Evolutionary conservation across 92 coral and sea anemone species (phyloP).

Genomic region (Micromussa lordhowensis): DNA sequence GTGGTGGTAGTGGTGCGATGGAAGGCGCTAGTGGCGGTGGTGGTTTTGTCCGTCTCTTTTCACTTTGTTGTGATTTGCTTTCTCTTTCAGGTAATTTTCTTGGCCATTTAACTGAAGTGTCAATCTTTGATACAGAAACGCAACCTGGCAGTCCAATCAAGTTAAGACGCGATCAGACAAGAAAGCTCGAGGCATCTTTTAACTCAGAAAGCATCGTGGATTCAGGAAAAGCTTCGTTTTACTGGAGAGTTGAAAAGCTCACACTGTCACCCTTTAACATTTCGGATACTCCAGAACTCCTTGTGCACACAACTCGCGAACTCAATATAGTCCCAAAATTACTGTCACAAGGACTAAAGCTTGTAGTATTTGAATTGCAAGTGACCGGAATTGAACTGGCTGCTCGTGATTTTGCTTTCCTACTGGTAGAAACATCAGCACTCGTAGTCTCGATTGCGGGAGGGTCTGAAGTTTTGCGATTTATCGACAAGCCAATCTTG

Average conservation of each 20-base stretch:
- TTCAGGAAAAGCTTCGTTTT: neutral
- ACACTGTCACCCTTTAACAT: slow-evolving; percentile 3
- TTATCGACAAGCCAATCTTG: neutral
- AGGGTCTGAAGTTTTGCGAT: slow-evolving; percentile 1
- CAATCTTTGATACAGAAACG: neutral
- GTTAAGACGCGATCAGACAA: slow-evolving; percentile 16
- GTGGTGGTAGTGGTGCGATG: too few species aligned
- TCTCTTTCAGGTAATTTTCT: neutral
- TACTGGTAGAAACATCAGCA: neutral
- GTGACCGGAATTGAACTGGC: neutral
- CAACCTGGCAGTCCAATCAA: slow-evolving; percentile 10
- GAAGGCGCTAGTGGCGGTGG: too few species aligned
- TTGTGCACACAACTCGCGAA: neutral
- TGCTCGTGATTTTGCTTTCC: slow-evolving; percentile 19
- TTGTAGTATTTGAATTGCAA: slow-evolving; percentile 10
- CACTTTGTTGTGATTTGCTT: too few species aligned
- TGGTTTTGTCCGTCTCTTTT: neutral
- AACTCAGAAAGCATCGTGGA: neutral
- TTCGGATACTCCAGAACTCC: neutral
- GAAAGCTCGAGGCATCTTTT: neutral
- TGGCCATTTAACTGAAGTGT: neutral
- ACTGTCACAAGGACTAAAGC: neutral
- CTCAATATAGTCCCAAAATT: slow-evolving; percentile 1
- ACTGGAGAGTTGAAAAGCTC: neutral
- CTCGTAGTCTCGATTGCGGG: slow-evolving; percentile 8